Evolutionary conservation across 2,888 invertebrate genomes (phyloP).

Genomic region (Drosophila demipolita): DNA sequence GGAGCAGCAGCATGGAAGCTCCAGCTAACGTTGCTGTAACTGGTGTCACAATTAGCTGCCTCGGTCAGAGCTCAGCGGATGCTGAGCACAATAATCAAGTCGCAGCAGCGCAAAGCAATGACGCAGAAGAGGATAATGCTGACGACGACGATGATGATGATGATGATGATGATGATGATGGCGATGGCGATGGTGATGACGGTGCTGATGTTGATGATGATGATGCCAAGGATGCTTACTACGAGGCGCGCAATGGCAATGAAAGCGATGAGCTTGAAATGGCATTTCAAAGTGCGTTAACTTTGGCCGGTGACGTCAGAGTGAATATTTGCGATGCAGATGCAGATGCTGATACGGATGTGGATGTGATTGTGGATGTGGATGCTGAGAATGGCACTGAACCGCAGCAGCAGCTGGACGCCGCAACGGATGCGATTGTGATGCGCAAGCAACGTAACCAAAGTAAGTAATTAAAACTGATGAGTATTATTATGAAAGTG

Average conservation of each 20-base stretch:
- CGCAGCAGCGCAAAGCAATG: constrained; percentile 43
- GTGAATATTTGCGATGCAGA: constrained; percentile 54
- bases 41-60: constrained; percentile 33
- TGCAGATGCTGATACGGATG: constrained; percentile 17
- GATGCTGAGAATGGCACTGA: constrained; percentile 9
- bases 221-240: constrained; percentile 73
- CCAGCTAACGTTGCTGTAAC: constrained; percentile 44
- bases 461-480: constrained; percentile 54
- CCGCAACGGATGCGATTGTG: background rate
- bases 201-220: constrained; percentile 29
- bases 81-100: constrained; percentile 44
- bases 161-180: constrained; percentile 16
- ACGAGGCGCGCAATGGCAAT: constrained; percentile 74
- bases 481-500: background rate
- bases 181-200: constrained; percentile 10
- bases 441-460: constrained; percentile 50
- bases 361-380: background rate
- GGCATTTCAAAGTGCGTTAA: constrained; percentile 71
- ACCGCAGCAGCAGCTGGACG: constrained; percentile 14
- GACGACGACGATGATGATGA: constrained; percentile 62
- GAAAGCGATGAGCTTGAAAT: constrained; percentile 78
- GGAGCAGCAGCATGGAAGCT: constrained; percentile 54
- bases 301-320: constrained; percentile 72
- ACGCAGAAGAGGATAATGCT: constrained; percentile 56
- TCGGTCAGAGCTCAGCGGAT: constrained; percentile 41